These are phyloP conservation scores for Aporophyla lueneburgensis DNA, from an alignment of 2,888 invertebrate genomes.

Conservation along the genomic window DNA sequence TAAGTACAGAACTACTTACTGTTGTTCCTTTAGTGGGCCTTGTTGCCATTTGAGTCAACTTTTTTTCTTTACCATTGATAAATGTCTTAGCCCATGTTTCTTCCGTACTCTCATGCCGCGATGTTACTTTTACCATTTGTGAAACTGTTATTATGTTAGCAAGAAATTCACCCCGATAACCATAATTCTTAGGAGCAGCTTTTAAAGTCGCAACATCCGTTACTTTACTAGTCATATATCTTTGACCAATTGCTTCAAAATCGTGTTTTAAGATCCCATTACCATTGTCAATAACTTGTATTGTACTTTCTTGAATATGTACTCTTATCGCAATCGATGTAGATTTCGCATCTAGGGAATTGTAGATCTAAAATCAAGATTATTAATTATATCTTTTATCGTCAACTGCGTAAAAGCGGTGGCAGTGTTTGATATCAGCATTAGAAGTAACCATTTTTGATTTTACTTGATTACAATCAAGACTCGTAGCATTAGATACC, in stretches of 20 bases:
- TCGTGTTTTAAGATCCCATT: conserved; percentile 91
- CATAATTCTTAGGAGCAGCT: conserved; percentile 90
- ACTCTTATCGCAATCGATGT: conserved; percentile 93
- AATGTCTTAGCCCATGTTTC: conserved; percentile 91
- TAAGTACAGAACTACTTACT: conserved; percentile 74
- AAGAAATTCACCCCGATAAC: conserved; percentile 93
- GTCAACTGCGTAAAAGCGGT: conserved; percentile 23
- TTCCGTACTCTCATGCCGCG: conserved; percentile 83
- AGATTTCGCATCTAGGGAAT: conserved; percentile 93
- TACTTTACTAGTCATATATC: conserved; percentile 93
- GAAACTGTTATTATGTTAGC: conserved; percentile 92
- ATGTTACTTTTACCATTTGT: conserved; percentile 90
- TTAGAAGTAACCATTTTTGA: conserved; percentile 23
- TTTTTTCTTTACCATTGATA: conserved; percentile 84
- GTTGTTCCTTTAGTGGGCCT: conserved; percentile 94
- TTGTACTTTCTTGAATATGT: conserved; percentile 90
- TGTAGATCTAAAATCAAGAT: conserved; percentile 90
- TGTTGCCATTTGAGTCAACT: conserved; percentile 73
- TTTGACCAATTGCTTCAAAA: conserved; percentile 90
- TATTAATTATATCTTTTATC: conserved; percentile 18
- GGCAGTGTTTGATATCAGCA: conserved; percentile 14
- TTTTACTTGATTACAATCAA: conserved; percentile 12
- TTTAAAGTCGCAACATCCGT: conserved; percentile 88
- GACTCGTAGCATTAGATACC: not conserved
- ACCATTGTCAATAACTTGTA: conserved; percentile 96